Evolutionary conservation across 2,797 vertebrate genomes (phyloP), one percentile per base, ranked within the genome.

Genomic region (Catamblyrhynchus diadema): DNA sequence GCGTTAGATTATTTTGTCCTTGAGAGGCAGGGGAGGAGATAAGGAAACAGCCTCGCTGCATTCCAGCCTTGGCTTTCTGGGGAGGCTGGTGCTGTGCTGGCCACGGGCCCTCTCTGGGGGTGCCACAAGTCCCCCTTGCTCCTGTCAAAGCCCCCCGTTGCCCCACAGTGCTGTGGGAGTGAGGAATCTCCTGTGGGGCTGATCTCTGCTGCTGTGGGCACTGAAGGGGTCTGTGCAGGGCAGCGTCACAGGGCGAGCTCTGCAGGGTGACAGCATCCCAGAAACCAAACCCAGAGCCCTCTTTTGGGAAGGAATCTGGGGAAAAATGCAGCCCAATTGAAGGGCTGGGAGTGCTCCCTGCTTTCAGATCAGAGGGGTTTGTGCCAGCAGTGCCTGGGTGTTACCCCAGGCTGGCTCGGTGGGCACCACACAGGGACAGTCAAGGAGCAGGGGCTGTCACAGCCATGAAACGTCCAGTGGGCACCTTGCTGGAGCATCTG

Each of bases 31-130:
- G 62, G 70, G 45, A 82, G 74, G 60, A 91, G 86, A 73, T 80
- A 45, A 89, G 20, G 14, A 9, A 86, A 12, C 6, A 22, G n/a
- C 71, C 86, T 20, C 2, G 0, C 14, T 27, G 33, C 47, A 3
- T 87, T 85, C 93, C 88, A 84, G 74, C 60, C 86, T 73, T 77
- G 78, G 53, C 74, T 93, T 5, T 93, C 4, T 84, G 82, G 75
- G 72, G 53, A 53, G 0, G 1, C 32, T 8, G 74, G 21, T 16
- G 72, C 69, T 64, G 45, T 48, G 88, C 73, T 53, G 12, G 2
- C 22, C 51, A 18, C 48, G 39, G 20, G 45, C 30, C 45, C 37
- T 74, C 14, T 56, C 53, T 60, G 50, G 75, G 79, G 70, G 7
- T 91, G 48, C 23, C 66, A 41, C 44, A 21, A 42, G 4, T 5